Base-by-base conservation (phyloP, 2,888 invertebrate species). In the Zonitis immaculata region DNA sequence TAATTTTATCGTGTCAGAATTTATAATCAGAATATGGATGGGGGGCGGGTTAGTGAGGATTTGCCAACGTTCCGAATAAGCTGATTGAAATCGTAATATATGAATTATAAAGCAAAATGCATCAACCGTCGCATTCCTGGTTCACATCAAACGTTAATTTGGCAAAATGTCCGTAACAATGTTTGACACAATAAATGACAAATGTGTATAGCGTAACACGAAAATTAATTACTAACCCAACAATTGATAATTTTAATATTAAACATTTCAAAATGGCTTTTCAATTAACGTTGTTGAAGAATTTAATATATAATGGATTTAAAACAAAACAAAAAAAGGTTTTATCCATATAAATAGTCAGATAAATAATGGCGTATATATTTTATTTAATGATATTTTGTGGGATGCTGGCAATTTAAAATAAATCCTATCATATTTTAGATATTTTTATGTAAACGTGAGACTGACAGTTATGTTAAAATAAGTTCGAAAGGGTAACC, bases 401-500 rank as follows among this genome's bases (percentile, higher is more conserved):
- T 27, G 26, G 44, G 6, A 44, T 44, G 25, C 8, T 18, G n/a
- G 4, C 26, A 44, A 44, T 26, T 44, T 44, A 14, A 12, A 26
- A 25, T 9, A 71, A 72, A 73, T 71, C 70, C 72, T 53, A 59
- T 66, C 61, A 72, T 75, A 74, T 73, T 74, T 74, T 71, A 73
- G 57, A 63, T 63, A 69, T 74, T 74, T 74, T 74, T 74, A 74
- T 74, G 74, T 72, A 73, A 72, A 74, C 72, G 71, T 74, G 74
- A 56, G 68, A 62, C 64, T 74, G 74, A 73, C 75, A 75, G 72
- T 74, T 70, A 75, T 74, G 72, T 70, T 63, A 61, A 66, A 70
- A 61, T 62, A 64, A 62, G 65, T 67, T 69, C 59, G 71, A 75
- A 74, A 73, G 75, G 73, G 74, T 74, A 73, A 73, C 71, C 72